These are phyloP conservation scores for Plutella xylostella DNA, from an alignment of 2,888 invertebrate species.

Conservation along the genomic window DNA sequence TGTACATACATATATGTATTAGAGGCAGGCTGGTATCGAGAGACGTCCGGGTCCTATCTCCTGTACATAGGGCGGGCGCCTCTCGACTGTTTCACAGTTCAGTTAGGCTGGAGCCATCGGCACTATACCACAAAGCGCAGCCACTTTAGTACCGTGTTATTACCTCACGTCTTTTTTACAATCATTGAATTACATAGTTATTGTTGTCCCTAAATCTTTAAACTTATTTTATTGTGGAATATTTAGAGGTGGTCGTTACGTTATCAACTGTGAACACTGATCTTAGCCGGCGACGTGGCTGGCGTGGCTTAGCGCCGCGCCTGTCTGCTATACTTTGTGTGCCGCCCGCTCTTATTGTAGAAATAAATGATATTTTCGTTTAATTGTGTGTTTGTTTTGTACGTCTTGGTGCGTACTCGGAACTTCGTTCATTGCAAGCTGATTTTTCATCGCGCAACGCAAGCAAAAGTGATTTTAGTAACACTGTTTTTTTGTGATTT, in stretches of 20 bases:
- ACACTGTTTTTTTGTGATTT: too few species aligned
- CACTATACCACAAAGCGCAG: constrained; percentile 29
- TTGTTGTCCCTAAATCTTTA: constrained; percentile 56
- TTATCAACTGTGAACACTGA: constrained; percentile 41
- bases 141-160: constrained; percentile 52
- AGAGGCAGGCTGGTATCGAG: too few species aligned
- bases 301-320: constrained; percentile 19
- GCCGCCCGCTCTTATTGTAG: constrained; percentile 57
- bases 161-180: constrained; percentile 52
- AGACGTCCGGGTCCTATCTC: too few species aligned
- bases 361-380: constrained; percentile 70
- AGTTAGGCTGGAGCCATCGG: constrained; percentile 39
- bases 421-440: too few species aligned
- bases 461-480: too few species aligned
- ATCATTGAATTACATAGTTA: constrained; percentile 43
- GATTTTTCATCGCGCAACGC: too few species aligned
- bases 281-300: constrained; percentile 49
- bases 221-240: constrained; percentile 42
- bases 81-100: constrained; percentile 23
- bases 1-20: too few species aligned
- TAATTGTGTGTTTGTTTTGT: constrained; percentile 47
- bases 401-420: neutral
- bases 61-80: too few species aligned
- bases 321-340: neutral
- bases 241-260: constrained; percentile 52